These are phyloP conservation scores for Neoitamus cyanurus DNA, from an alignment of 2,888 invertebrate species.

Conservation along the genomic window DNA sequence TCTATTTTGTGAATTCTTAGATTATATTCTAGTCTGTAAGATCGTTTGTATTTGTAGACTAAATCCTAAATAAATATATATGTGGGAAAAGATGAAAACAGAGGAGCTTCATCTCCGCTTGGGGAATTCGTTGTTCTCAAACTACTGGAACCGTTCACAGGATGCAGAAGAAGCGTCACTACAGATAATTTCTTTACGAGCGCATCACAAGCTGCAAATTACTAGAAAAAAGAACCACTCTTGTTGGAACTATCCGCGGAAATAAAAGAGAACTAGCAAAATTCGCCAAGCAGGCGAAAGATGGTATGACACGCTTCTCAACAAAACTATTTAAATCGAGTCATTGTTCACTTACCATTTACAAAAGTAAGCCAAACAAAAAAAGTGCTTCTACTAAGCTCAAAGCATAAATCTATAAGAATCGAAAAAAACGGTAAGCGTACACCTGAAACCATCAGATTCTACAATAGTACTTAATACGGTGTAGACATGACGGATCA, in stretches of 20 bases:
- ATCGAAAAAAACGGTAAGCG: neutral
- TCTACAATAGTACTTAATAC: too few species aligned
- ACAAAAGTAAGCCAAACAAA: neutral
- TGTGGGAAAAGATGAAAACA: slow-evolving; percentile 53
- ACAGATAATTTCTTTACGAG: slow-evolving; percentile 47
- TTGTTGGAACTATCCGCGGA: too few species aligned
- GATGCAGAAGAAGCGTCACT: slow-evolving; percentile 36
- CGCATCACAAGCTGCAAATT: slow-evolving; percentile 34
- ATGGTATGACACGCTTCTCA: too few species aligned
- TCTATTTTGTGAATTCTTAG: too few species aligned
- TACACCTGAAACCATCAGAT: too few species aligned
- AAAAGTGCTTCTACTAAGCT: neutral
- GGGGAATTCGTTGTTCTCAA: slow-evolving; percentile 29
- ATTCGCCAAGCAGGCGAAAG: neutral
- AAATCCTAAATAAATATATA: too few species aligned
- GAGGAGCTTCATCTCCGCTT: slow-evolving; percentile 41
- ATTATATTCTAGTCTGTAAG: too few species aligned
- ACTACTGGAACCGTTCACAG: slow-evolving; percentile 43
- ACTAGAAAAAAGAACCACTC: slow-evolving; percentile 29
- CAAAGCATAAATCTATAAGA: neutral
- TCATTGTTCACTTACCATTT: neutral
- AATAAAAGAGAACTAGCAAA: neutral
- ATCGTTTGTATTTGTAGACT: too few species aligned
- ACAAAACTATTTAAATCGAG: neutral
- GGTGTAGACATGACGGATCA: too few species aligned